Evolutionary conservation across 2,797 vertebrate genomes (phyloP).

Genomic region (Pantherophis alleghaniensis): DNA sequence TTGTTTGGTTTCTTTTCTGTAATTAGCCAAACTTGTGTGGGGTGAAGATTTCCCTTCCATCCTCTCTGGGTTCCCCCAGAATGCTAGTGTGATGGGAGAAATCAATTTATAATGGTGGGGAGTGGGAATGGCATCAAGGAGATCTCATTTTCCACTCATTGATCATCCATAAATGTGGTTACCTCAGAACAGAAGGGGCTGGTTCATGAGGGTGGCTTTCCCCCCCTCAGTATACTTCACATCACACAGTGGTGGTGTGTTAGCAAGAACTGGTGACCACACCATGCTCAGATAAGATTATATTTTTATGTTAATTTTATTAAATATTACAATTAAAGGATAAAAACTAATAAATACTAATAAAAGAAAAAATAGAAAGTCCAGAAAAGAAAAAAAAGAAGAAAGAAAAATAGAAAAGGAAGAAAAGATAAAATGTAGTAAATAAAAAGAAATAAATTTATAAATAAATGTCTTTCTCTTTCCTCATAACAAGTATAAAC

Average conservation of each 20-base stretch:
- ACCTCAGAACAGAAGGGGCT: background rate
- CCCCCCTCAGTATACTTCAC: background rate
- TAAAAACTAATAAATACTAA: background rate
- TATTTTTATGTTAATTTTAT: too few species aligned
- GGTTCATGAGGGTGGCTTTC: background rate
- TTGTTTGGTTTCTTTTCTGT: background rate
- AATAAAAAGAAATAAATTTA: too few species aligned
- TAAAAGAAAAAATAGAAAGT: too few species aligned
- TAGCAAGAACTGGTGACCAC: background rate
- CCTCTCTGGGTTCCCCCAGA: background rate
- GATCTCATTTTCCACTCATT: background rate
- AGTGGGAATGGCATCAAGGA: background rate
- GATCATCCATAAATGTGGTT: background rate
- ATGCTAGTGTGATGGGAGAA: background rate
- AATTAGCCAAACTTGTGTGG: background rate
- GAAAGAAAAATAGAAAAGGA: too few species aligned
- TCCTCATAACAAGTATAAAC: too few species aligned
- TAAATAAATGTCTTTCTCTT: too few species aligned
- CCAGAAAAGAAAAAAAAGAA: too few species aligned
- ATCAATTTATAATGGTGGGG: background rate
- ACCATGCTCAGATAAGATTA: conserved; percentile 16
- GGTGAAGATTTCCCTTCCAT: background rate
- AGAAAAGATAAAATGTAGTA: too few species aligned
- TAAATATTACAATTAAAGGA: background rate
- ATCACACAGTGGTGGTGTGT: background rate